Evolutionary conservation across 2,113 vertebrate species (phyloP).

Genomic region (Channa maculata): DNA sequence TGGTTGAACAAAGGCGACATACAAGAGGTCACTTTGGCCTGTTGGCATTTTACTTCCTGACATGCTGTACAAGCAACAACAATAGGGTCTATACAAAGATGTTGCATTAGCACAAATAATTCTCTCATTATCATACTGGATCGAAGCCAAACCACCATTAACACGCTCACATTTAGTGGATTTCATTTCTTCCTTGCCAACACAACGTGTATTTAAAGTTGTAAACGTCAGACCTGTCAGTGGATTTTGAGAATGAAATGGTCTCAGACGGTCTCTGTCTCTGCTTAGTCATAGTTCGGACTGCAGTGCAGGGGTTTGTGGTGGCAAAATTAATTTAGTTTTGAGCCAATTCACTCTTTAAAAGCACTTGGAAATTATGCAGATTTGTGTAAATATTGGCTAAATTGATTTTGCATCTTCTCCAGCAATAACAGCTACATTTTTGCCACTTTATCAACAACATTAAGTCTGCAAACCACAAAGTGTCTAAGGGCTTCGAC

Average conservation of each 20-base stretch:
- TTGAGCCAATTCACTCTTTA: constrained; percentile 40
- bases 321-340: constrained; percentile 3
- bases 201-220: constrained; percentile 3
- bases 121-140: no score
- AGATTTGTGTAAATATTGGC: constrained; percentile 42
- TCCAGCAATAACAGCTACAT: constrained; percentile 18
- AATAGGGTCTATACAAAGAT: no score
- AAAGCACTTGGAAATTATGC: constrained; percentile 35
- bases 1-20: no score
- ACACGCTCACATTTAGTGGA: no score
- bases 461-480: neutral
- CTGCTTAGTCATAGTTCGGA: constrained; percentile 16
- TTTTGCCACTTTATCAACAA: constrained; percentile 6
- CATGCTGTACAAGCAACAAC: no score
- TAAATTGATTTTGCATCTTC: constrained; percentile 38
- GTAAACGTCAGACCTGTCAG: neutral
- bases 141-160: no score
- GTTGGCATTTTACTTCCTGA: no score
- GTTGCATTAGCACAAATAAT: no score
- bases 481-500: neutral
- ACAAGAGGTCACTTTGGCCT: no score
- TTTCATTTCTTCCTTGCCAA: neutral
- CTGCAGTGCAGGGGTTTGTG: neutral
- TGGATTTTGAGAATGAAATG: constrained; percentile 3
- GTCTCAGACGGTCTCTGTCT: neutral